Conservation (phyloP, 2,113 vertebrate genomes). For the Salvator merianae region DNA sequence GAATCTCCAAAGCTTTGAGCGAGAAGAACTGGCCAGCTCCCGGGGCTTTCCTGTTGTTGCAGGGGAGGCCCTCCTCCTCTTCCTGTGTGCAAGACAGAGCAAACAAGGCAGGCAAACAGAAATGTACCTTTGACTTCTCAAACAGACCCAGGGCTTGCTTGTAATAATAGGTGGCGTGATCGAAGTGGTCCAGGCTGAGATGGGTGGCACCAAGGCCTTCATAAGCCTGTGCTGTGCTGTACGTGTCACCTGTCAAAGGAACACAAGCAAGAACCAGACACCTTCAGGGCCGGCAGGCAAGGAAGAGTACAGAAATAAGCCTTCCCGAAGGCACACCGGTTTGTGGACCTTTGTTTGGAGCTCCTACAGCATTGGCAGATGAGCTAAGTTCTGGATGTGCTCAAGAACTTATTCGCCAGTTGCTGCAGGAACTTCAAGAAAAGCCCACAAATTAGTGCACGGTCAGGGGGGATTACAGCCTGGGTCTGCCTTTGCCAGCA, state of each 20-base stretch:
- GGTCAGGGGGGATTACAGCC: too few species aligned
- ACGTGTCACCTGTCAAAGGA: constrained; percentile 28
- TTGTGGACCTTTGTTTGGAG: too few species aligned
- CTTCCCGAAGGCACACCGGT: too few species aligned
- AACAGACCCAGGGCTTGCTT: constrained; percentile 59
- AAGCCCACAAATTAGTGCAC: too few species aligned
- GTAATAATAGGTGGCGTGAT: constrained; percentile 38
- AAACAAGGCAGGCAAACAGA: constrained; percentile 52
- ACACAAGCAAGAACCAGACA: neutral
- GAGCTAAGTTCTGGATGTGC: too few species aligned
- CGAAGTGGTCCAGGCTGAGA: constrained; percentile 23
- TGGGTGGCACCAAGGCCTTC: constrained; percentile 23
- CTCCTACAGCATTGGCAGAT: too few species aligned
- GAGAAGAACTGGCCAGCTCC: neutral
- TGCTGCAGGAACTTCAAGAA: too few species aligned
- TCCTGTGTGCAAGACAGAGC: constrained; percentile 29
- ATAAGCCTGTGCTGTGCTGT: constrained; percentile 37
- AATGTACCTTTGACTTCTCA: constrained; percentile 61
- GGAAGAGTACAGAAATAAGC: too few species aligned
- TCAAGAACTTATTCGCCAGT: too few species aligned
- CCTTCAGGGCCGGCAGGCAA: neutral
- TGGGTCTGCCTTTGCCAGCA: neutral
- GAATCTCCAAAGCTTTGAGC: neutral
- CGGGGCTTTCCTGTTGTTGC: constrained; percentile 5
- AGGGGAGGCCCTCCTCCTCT: neutral